Evolutionary conservation across 2,113 vertebrate species (phyloP), one percentile per base, ranked within the genome.

Genomic region (Barbus barbus): DNA sequence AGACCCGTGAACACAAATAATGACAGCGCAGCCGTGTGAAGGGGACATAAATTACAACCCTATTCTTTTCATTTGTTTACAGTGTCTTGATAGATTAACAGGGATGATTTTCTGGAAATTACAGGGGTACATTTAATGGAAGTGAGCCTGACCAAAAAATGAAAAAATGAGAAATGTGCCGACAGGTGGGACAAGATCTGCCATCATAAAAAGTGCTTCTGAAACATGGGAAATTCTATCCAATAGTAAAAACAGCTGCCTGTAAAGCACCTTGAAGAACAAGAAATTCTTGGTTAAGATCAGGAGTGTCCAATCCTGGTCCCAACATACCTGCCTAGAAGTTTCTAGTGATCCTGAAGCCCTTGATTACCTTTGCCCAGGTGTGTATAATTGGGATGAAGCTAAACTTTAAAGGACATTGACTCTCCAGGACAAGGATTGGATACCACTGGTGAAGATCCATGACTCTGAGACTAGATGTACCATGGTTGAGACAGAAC

Each of bases 61-160:
- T 61, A 78, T 60, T 44, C 71, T 31, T 61, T 84, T 82, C 78
- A 86, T 88, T 88, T 84, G 82, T 86, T 86, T 86, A 88, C 81
- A 82, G 85, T 83, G 79, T 85, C 85, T 76, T 85, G 80, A 89
- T 83, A 78, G 85, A 87, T 89, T 86, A 84, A 88, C 82, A 72
- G 56, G 78, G 67, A 71, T 80, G 84, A 83, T 86, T 82, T 84
- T 82, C 83, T 80, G 74, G 87, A 88, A 84, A 88, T 86, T 79
- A 83, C 81, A 82, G 82, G 73, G 85, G 79, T 41, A 78, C 53
- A 60, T 88, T 86, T 84, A 84, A 86, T 61, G 28, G 81, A 78
- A 48, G 81, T 74, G 53, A 85, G 74, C n/a, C 60, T 9, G 3
- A 31, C 60, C 41, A 46, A n/a, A n/a, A n/a, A n/a, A n/a, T n/a